Evolutionary conservation across 2,113 vertebrate genomes (phyloP), one percentile per base, ranked within the genome.

Genomic region (Coturnix japonica): DNA sequence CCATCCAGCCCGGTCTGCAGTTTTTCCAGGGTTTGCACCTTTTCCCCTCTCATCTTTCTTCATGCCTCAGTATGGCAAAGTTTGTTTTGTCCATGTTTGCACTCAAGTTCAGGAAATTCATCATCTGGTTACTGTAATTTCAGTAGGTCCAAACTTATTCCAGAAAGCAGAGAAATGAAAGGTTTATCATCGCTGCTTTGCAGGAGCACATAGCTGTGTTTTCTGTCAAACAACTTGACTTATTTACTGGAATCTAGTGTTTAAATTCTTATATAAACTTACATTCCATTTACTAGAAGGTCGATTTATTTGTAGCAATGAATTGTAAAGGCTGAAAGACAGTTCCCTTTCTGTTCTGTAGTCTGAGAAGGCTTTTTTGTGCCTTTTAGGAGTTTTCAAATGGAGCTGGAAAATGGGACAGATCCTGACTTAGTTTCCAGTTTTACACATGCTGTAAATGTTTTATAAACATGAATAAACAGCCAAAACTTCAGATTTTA

Each of bases 231-330:
- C 71, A 35, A 25, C 16, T 39, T 57, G 39, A 54, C 18, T 33
- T 63, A 31, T 26, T 90, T 76, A 23, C 18, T 77, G 57, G 78
- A 65, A 89, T 84, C 78, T 72, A 22, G 2, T 61, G 26, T n/a
- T 79, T 56, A 23, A 3, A 53, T 47, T 18, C 14, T 41, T 41
- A 41, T 41, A 41, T 41, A 41, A 41, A 41, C 39, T 79, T 56
- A 23, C 4, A 53, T 47, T 18, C 14, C 7, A 3, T 25, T 4
- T 72, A 44, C 60, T 53, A 84, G 56, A 51, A 94, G 23, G 26
- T 28, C 82, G 54, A 81, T 93, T 91, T 94, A 65, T 85, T 79
- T 81, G 35, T 71, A 61, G 57, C 44, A 78, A 26, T 75, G 75
- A 72, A 43, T 78, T 72, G 79, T 26, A 78, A 67, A 89, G 35